phyloP scores from a whole-genome alignment of 1,140 invertebrate genomes.

The Acyrthosiphon pisum region DNA sequence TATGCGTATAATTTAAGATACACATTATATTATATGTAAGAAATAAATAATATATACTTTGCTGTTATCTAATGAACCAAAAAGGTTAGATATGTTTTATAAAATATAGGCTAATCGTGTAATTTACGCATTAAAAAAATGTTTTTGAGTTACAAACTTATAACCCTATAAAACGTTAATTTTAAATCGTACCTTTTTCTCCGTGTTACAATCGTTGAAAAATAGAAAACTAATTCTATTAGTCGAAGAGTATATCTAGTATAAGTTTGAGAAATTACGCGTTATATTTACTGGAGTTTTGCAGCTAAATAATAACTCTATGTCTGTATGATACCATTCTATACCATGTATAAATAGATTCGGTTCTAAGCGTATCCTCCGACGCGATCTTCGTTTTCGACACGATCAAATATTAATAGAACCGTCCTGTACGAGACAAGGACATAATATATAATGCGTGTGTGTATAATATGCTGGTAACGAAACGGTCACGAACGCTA shows the following conservation, averaged over 20 bases:
- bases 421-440: constrained; percentile 22
- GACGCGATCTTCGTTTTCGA: constrained; percentile 12
- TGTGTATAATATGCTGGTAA: neutral
- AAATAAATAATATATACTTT: too few relatives aligned
- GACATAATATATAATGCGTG: neutral
- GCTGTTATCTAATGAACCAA: too few relatives aligned
- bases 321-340: too few relatives aligned
- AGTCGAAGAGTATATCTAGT: too few relatives aligned
- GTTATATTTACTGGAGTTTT: neutral
- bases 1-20: too few relatives aligned
- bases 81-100: too few relatives aligned
- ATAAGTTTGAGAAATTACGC: neutral
- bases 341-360: neutral
- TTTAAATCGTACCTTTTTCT: neutral
- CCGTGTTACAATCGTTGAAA: neutral
- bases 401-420: neutral
- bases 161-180: neutral
- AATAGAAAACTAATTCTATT: neutral
- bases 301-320: neutral
- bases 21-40: too few relatives aligned
- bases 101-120: neutral
- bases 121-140: neutral
- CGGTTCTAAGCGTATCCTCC: neutral
- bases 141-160: neutral
- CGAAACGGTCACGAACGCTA: constrained; percentile 53